A percentile compares a stretch with the other conserved stretches of the same genome.
Conservation (phyloP, 2,888 invertebrate species). For the Dolomedes plantarius region DNA sequence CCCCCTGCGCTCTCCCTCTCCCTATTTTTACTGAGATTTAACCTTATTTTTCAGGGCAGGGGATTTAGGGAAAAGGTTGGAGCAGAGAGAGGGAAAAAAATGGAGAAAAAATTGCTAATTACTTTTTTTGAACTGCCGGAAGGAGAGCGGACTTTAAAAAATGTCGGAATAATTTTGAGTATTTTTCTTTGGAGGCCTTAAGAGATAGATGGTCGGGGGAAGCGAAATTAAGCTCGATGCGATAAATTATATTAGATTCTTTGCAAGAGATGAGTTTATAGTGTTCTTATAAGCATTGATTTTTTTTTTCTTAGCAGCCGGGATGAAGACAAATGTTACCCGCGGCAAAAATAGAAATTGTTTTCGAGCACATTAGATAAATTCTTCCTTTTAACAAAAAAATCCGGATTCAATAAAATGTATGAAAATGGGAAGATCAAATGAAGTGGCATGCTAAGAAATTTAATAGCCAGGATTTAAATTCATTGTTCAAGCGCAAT, state of each 20-base stretch:
- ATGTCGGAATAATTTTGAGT: conserved; percentile 19
- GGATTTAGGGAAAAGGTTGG: conserved; percentile 20
- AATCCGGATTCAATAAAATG: not conserved
- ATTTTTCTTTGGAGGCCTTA: conserved; percentile 21
- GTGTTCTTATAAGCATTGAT: conserved; percentile 18
- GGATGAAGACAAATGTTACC: conserved; percentile 15
- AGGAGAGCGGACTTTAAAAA: conserved; percentile 31
- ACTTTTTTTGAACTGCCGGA: conserved; percentile 44
- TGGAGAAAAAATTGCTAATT: conserved; percentile 60
- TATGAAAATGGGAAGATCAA: too few relatives aligned
- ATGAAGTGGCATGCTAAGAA: too few relatives aligned
- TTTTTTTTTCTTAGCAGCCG: conserved; percentile 13
- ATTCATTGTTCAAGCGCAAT: too few relatives aligned
- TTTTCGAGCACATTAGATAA: not conserved
- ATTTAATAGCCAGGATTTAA: too few relatives aligned
- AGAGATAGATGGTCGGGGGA: conserved; percentile 8
- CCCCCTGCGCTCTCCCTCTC: not conserved
- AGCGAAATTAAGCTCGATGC: conserved; percentile 22
- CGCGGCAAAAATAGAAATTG: not conserved
- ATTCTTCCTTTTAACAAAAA: too few relatives aligned
- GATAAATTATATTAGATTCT: conserved; percentile 26
- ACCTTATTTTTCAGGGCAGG: conserved; percentile 65
- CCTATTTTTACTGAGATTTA: conserved; percentile 46
- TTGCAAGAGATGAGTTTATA: conserved; percentile 18
- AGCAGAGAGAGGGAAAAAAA: conserved; percentile 24